Evolutionary conservation across 2,888 invertebrate species (phyloP), one percentile per base, ranked within the genome.

Genomic region (Mythimna lalbum): DNA sequence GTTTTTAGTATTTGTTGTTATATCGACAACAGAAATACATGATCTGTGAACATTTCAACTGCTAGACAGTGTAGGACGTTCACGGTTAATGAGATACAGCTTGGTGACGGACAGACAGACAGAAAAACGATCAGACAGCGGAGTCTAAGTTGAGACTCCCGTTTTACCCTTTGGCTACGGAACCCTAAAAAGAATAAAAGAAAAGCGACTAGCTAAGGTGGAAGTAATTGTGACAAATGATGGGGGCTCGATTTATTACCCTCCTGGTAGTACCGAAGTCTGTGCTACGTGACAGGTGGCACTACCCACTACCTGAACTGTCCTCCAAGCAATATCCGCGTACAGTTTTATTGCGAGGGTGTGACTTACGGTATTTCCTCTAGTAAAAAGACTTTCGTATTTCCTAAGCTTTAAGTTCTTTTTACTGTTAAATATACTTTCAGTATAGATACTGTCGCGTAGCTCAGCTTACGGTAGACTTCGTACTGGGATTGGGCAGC

Each of bases 141-240:
- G 27, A 4, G 27, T 27, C 27, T 27, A 4, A 27, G 27, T 1
- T 27, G 4, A 27, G 27, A 27, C 27, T 27, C 2, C 3, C 27
- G 27, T 27, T 27, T 27, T 27, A 27, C 27, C 3, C 27, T 27
- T 27, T 27, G 27, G 27, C 4, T 2, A 27, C 27, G 27, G 27
- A 27, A 2, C 27, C 27, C 27, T 27, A 27, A 52, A 59, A 47
- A 31, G 1, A 71, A 60, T 53, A 39, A 52, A 63, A 23, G 23
- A 52, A 56, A 76, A 27, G 33, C 23, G 17, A 47, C 33, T 21
- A 17, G 21, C 23, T 53, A 53, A 47, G 10, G 57, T 62, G 50
- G 19, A 57, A 64, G 36, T 80, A 71, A 78, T 76, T 65, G 62
- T 59, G 81, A 80, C 64, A 4, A 76, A 78, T 68, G 76, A 80